Base-by-base conservation (phyloP, 2,797 vertebrate genomes). In the Falco novaeseelandiae region DNA sequence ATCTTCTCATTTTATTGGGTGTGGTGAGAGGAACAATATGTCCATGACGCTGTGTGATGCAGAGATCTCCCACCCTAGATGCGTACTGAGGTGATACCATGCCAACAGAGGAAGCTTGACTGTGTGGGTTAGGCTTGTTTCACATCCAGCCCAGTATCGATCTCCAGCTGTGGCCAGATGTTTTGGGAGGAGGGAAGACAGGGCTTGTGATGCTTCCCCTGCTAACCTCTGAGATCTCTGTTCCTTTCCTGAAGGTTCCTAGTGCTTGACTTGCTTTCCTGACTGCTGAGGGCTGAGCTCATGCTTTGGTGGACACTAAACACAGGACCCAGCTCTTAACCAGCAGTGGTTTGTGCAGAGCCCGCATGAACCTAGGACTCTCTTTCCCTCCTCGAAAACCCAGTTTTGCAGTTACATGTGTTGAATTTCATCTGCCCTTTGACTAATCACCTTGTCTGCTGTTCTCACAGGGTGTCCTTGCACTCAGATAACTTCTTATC, bases 1-100 rank as follows among this genome's bases (percentile, higher is more conserved):
- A 30, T 46, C 18, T 67, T 36, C 63, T 93, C 27, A 49, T 74
- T 88, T 89, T 54, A 19, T 32, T 46, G 54, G 40, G 40, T 0
- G 5, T 38, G 9, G 32, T 55, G 30, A 72, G 22, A 63, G 67
- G 27, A 63, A 83, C 44, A 25, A 30, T 4, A 2, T 32, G 42
- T 40, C 63, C 0, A 0, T 67, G 67, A 15, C 1, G 4, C 30
- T 22, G 19, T 23, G 36, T 40, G 40, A 18, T 38, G 26, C 20
- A 38, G 54, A 44, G 27, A 32, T 12, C 19, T 84, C 55, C n/a
- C 2, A 3, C 29, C 38, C 15, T 1, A 7, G 34, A 1, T 52
- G 10, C 0, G 0, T 54, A 13, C 52, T 0, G 27, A 71, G 34
- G 34, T 55, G 77, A 34, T 10, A 20, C 49, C 0, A 0, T 27